A percentile compares a stretch with the other conserved stretches of the same genome.
Conservation (phyloP, 2,797 vertebrate genomes). For the Syncerus caffer region DNA sequence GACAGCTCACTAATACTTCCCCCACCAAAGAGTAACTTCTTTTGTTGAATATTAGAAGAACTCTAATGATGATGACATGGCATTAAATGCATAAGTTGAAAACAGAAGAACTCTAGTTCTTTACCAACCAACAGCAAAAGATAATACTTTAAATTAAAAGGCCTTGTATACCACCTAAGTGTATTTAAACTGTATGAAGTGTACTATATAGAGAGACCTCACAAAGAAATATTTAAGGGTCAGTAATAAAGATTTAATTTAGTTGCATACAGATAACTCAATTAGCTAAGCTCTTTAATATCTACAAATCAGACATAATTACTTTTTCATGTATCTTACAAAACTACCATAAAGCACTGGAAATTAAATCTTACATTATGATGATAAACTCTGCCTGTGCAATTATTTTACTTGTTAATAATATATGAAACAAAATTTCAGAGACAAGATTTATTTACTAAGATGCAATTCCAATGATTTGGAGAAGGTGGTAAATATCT, state of each 20-base stretch:
- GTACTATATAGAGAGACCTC: neutral
- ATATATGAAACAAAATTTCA: constrained; percentile 21
- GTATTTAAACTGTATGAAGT: neutral
- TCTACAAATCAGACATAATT: constrained; percentile 21
- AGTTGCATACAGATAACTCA: neutral
- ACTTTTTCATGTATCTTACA: neutral
- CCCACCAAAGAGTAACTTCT: neutral
- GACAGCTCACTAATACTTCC: neutral
- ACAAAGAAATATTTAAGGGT: constrained; percentile 27
- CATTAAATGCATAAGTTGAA: neutral
- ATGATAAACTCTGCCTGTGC: neutral
- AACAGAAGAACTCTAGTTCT: neutral
- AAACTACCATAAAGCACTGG: neutral
- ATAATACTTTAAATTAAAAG: neutral
- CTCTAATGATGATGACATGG: neutral
- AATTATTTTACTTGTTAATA: constrained; percentile 21
- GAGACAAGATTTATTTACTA: constrained; percentile 22
- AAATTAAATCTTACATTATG: constrained; percentile 29
- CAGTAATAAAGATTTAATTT: constrained; percentile 30
- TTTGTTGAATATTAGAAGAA: constrained; percentile 7
- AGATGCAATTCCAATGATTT: neutral
- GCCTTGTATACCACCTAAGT: neutral
- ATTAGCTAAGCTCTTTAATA: constrained; percentile 4
- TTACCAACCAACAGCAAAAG: constrained; percentile 12
- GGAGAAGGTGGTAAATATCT: neutral